phyloP scores from a whole-genome alignment of 2,888 invertebrate genomes.

The Leistus spinibarbis region DNA sequence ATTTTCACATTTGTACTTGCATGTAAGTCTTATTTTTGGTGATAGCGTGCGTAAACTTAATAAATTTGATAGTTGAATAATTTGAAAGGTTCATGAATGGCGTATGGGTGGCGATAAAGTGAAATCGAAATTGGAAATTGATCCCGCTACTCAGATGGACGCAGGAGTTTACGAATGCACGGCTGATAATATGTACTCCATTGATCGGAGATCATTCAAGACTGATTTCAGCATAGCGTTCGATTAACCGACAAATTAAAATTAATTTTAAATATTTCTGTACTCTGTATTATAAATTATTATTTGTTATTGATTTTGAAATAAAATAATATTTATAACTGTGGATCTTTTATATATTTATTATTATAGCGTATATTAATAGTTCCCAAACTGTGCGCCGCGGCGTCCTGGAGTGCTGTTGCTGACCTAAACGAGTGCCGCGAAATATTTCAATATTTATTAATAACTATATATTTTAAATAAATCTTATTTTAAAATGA shows the following conservation, averaged over 20 bases:
- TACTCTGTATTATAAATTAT: neutral
- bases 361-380: no score
- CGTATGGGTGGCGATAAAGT: slow-evolving; percentile 79
- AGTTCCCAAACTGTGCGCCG: no score
- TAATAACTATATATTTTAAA: no score
- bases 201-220: slow-evolving; percentile 89
- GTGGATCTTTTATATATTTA: slow-evolving; percentile 1
- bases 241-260: slow-evolving; percentile 62
- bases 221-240: slow-evolving; percentile 92
- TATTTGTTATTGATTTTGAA: slow-evolving; percentile 8
- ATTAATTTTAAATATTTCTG: slow-evolving; percentile 13
- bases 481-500: no score
- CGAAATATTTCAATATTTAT: no score
- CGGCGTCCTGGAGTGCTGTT: no score
- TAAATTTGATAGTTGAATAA: neutral
- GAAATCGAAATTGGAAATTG: slow-evolving; percentile 92
- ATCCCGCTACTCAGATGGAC: slow-evolving; percentile 95
- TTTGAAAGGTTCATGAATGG: slow-evolving; percentile 84
- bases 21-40: slow-evolving; percentile 64
- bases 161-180: slow-evolving; percentile 95
- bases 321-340: neutral
- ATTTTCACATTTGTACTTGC: slow-evolving; percentile 85
- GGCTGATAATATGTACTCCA: slow-evolving; percentile 92
- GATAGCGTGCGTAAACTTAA: neutral
- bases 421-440: no score